Evolutionary conservation across 2,113 vertebrate species (phyloP), one percentile per base, ranked within the genome.

Genomic region (Hippocampus mohnikei): DNA sequence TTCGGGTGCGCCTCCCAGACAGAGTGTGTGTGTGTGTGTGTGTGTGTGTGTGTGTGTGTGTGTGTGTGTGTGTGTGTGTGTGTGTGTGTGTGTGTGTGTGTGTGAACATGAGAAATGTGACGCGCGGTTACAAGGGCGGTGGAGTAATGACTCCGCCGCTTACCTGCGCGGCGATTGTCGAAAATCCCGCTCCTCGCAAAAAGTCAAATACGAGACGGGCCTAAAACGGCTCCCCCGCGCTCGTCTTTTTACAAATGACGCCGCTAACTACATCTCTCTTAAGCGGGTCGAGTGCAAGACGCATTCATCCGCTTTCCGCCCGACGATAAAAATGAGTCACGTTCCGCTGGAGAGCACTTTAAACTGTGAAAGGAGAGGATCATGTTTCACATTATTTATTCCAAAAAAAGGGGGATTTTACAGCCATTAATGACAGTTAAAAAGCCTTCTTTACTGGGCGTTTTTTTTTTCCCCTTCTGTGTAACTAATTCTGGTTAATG

Each of bases 141-240:
- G 41, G 72, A 84, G 83, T 90, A 87, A 85, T 88, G 82, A 80
- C 81, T 81, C 80, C 78, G 84, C 87, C 86, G 84, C 87, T 85
- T 37, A 86, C 85, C 73, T 83, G 77, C 77, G 78, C 81, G 5
- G 72, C 71, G 75, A 75, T 78, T 73, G 81, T 72, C 81, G 76
- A 82, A 78, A 37, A 75, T 83, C 75, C 73, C 70, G 70, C 76
- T 75, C 55, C 63, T 73, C 71, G 61, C 87, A 85, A 46, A 37
- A 87, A 91, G 87, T 87, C 87, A 88, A 88, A 89, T 62, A 87
- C 80, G 64, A 88, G 83, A 88, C 88, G 41, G 72, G 86, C 74
- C 86, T 60, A 89, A 91, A 37, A 90, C 84, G 75, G 86, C 81
- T 90, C 88, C 88, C 86, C 23, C 5, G 71, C 74, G 90, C 80